Base-by-base conservation (phyloP, 2,797 vertebrate species). In the Rhincodon typus region DNA sequence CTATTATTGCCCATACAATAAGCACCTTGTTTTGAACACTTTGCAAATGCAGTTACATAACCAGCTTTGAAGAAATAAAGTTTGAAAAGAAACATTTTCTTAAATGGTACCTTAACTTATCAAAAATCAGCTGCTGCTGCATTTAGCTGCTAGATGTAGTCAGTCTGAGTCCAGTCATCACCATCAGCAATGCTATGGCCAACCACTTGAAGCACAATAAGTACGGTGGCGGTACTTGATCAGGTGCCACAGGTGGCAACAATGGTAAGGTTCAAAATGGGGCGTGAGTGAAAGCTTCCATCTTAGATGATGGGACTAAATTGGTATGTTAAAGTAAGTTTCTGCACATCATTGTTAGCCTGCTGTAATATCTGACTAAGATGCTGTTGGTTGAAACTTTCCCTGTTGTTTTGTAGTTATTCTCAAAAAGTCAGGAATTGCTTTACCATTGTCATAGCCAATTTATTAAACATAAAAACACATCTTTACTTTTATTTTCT, bases 11-110 rank as follows among this genome's bases (percentile, higher is more conserved):
- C 38, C 19, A 21, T 17, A 5, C 21, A 84, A 46, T 23, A 19
- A 8, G 38, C 3, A 82, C 77, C 4, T 19, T 82, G 77, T 4
- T 38, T 4, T 82, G 77, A 17, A 17, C 15, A 21, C n/a, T 82
- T 82, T 82, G n/a, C 77, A 53, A 90, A 30, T 62, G 53, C 53
- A 34, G 15, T 62, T 19, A 53, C 10, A 87, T 4, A 87, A 23
- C 46, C 42, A 84, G 30, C 82, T 46, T 42, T 86, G 82, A 46
- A 84, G 57, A 38, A 62, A 66, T 57, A 91, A 91, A 91, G 15
- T 84, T 84, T 91, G 57, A 91, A 91, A 87, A 91, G 88, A 66
- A 7, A 91, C 34, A 66, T 15, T 62, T 88, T 62, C 87, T 90
- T 57, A 62, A 57, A 87, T 38, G 8, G 25, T 87, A 53, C 30